Percentiles rank a stretch among this genome's conserved stretches.
These are phyloP conservation scores for Leptinotarsa lineolata DNA, from an alignment of 1,140 invertebrate species.

Conservation along the genomic window DNA sequence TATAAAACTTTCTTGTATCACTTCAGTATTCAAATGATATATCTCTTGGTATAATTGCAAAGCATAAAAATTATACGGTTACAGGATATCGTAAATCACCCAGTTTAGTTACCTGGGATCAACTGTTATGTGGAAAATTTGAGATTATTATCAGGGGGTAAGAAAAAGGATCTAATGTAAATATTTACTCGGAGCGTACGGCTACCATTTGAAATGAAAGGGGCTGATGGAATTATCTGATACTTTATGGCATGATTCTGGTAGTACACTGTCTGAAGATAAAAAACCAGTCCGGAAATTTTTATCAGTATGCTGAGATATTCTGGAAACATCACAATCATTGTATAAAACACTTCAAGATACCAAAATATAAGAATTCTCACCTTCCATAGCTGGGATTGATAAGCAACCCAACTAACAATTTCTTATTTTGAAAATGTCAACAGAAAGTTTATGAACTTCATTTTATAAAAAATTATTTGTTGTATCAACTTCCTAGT, in stretches of 20 bases:
- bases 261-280: background rate
- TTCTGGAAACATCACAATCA: background rate
- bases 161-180: background rate
- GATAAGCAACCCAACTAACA: no score
- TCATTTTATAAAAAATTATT: no score
- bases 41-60: slow-evolving; percentile 29
- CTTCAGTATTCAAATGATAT: slow-evolving; percentile 47
- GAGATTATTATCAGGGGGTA: background rate
- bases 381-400: no score
- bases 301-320: background rate
- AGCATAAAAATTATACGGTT: slow-evolving; percentile 6
- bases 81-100: background rate
- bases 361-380: no score
- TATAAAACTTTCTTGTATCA: slow-evolving; percentile 42
- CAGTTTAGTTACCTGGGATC: slow-evolving; percentile 1
- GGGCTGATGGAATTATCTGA: background rate
- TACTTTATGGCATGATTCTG: background rate
- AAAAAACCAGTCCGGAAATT: background rate
- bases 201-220: background rate
- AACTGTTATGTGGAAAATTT: slow-evolving; percentile 6
- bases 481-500: no score
- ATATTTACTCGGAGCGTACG: background rate
- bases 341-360: no score
- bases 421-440: no score
- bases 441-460: no score